phyloP scores from a whole-genome alignment of 2,113 vertebrate species.

The Strigops habroptila region DNA sequence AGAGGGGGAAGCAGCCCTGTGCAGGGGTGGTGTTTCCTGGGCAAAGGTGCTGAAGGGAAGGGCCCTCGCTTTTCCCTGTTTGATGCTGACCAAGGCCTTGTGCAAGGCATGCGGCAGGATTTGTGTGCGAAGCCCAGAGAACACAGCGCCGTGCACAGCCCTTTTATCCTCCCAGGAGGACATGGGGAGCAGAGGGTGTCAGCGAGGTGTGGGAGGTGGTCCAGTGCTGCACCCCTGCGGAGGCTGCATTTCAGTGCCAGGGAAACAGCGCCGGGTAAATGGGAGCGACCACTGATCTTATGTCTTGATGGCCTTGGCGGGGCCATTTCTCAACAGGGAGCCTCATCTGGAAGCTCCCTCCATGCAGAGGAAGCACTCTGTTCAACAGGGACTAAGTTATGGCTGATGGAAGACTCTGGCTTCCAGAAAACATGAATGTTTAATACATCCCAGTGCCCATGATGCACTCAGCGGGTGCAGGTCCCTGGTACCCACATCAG shows the following conservation, averaged over 20 bases:
- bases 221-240: not conserved
- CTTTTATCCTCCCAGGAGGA: not conserved
- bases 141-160: not conserved
- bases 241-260: not conserved
- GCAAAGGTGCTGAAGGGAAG: not conserved
- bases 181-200: not conserved
- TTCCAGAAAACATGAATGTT: not conserved
- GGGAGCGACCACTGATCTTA: not conserved
- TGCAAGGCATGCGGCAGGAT: not conserved
- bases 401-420: not conserved
- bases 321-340: rapidly evolving
- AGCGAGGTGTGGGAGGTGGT: not conserved
- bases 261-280: rapidly evolving
- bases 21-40: not conserved
- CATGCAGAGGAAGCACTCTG: rapidly evolving
- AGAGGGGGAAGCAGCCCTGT: not conserved
- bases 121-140: not conserved
- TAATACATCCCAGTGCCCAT: rapidly evolving
- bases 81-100: not conserved
- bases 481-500: not conserved
- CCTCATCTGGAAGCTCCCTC: not conserved
- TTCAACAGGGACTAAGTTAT: not conserved
- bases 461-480: not conserved
- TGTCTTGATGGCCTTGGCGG: rapidly evolving
- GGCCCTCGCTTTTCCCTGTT: not conserved